Base-by-base conservation (phyloP, 2,888 invertebrate species). In the Protonemura montana region DNA sequence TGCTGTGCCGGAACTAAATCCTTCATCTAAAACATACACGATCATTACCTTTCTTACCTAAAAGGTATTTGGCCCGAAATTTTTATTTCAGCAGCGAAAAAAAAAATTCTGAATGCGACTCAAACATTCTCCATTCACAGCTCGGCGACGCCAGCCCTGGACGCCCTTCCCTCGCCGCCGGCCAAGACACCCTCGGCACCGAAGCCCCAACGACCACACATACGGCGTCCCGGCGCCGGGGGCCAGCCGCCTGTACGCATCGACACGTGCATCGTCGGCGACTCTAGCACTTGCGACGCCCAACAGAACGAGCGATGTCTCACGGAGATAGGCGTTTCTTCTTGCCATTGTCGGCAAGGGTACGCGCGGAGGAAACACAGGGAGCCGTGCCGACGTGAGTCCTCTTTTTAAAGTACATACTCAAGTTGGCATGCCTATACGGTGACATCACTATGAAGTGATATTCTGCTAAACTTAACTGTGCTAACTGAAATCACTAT, bases 241-340 rank as follows among this genome's bases (percentile, higher is more conserved):
- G 88, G 88, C 21, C 86, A 88, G 81, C 88, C 88, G n/a, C 88
- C 89, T 27, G 89, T 88, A 90, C 90, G 98, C 89, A 98, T 98
- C 87, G 98, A 98, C 90, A 98, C 98, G 0, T 98, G 98, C 89
- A 98, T 98, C 27, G 98, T 98, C 0, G 98, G 98, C 0, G 98
- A 98, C 89, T 97, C 97, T 89, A 95, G 96, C 0, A 98, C 98
- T 0, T 98, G 98, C 89, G 97, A 98, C 90, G 94, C 95, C 86
- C 95, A 96, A 0, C 96, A 97, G 90, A 96, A 97, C 89, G 98
- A 98, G 90, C 95, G 95, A 85, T 98, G 98, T 90, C 94, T 95
- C 87, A 98, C 97, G 0, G 97, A 97, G 91, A 93, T 93, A 87
- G 96, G 97, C 0, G 97, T 98, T 0, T 97, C 97, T 0, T 96